Base-by-base conservation (phyloP, 1,140 invertebrate species). In the Apocrypta bakeri region DNA sequence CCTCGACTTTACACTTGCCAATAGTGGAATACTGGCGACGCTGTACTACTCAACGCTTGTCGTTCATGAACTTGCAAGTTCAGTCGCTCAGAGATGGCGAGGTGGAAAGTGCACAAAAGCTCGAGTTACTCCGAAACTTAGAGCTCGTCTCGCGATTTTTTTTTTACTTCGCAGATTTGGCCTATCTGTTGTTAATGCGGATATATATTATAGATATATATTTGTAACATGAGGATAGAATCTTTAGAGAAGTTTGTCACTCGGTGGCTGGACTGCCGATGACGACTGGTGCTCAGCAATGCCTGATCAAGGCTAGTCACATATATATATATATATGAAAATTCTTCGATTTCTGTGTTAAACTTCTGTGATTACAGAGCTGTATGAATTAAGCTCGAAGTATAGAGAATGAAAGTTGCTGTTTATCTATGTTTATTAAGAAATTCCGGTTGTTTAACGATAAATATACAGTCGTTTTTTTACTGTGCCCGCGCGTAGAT, bases 61-160 rank as follows among this genome's bases (percentile, higher is more conserved):
- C 31, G 31, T 21, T 71, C 27, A 71, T 71, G 27, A 71, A 33
- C 27, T 71, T 71, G 68, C 68, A 37, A 31, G 68, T 33, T 71
- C 31, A 31, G 31, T 71, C 68, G 68, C 24, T 4, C 64, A 14
- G 64, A 66, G 64, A 66, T n/a, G 68, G 37, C 17, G 31, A 29
- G 31, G 2, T 21, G 31, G 21, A 66, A 27, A 33, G 68, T n/a
- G 31, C 66, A 69, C n/a, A 2, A 12, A 25, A 11, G 11, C 17
- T 24, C n/a, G 63, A 9, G 63, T n/a, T n/a, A n/a, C 63, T 64
- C 24, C 63, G n/a, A 64, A 1, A 1, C 63, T 64, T 27, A 27
- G n/a, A n/a, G n/a, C n/a, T n/a, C n/a, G 2, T 1, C n/a, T 25
- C 1, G 11, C 25, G 63, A 8, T 25, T 24, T 9, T 8, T 25